Base-by-base conservation (phyloP, 2,888 invertebrate species). In the Cephus runcator region DNA sequence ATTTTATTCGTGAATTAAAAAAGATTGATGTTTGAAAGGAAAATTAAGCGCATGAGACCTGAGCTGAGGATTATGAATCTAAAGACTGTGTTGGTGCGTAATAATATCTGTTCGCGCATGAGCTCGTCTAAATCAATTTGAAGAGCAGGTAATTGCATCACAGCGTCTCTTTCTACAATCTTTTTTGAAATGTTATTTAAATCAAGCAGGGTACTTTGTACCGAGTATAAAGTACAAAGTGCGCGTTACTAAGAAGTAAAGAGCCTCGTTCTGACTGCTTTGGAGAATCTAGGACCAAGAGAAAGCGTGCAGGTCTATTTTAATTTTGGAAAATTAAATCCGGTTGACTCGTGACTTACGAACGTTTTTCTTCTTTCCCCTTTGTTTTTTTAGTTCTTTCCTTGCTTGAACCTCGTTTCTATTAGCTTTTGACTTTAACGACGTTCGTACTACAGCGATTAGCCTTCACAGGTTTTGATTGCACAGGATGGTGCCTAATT, bases 21-120 rank as follows among this genome's bases (percentile, higher is more conserved):
- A 80, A 78, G 40, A 74, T 15, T 34, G 68, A 75, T 77, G 76
- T 35, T 73, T 69, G 76, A 75, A 80, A 35, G 33, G 34, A 68
- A 76, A 73, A 77, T 77, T 73, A 74, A 75, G 73, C 71, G 71
- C 80, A 81, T 81, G 77, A 81, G 79, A 74, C 78, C 75, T 73
- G 35, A 76, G 77, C 76, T 56, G 9, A 15, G 80, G 80, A 82
- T 84, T 84, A 81, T 79, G 75, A 78, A 75, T 75, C 78, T 82
- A 82, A 83, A 77, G 81, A 80, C 79, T 23, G 81, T 79, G 82
- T 83, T 77, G 83, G 80, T 81, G 79, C 76, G 80, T 76, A 80
- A 83, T 56, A 56, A 56, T 80, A 81, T 81, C 79, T 78, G 80
- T 76, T 81, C 77, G 74, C 40, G 23, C 79, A 75, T 78, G 77